Conservation (phyloP, 2,888 invertebrate species). For the Volucella bombylans region DNA sequence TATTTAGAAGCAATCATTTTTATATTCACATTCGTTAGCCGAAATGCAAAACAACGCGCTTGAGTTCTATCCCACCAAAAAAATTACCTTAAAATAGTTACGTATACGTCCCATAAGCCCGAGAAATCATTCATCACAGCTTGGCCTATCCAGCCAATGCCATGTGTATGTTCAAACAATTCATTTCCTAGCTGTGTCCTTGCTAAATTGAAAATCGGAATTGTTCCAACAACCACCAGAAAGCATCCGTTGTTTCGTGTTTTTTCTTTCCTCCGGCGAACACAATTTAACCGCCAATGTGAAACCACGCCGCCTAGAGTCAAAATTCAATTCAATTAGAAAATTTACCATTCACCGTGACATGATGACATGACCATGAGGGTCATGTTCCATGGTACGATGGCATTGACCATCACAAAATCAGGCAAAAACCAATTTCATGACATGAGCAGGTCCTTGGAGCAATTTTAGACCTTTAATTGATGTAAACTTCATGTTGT, state of each 20-base stretch:
- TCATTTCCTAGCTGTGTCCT: background rate
- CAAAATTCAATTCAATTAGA: conserved; percentile 35
- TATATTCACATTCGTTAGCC: no score
- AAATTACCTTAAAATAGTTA: background rate
- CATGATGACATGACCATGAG: no score
- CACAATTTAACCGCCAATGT: conserved; percentile 25
- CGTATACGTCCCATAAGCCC: background rate
- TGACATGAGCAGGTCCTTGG: background rate
- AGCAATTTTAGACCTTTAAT: background rate
- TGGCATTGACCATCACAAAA: background rate
- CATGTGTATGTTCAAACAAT: background rate
- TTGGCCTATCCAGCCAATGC: background rate
- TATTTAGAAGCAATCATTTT: no score
- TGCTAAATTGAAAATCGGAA: background rate
- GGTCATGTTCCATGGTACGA: background rate
- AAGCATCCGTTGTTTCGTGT: background rate
- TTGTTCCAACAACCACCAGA: background rate
- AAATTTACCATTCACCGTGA: background rate
- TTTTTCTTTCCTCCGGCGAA: background rate
- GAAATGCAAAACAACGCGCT: no score
- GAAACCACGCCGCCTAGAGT: background rate
- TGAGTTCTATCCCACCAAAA: no score
- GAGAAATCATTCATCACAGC: no score
- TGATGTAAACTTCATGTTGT: background rate
- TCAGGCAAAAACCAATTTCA: background rate